These are phyloP conservation scores for Embidobia sp. DNA, from an alignment of 2,888 invertebrate genomes.

Conservation along the genomic window DNA sequence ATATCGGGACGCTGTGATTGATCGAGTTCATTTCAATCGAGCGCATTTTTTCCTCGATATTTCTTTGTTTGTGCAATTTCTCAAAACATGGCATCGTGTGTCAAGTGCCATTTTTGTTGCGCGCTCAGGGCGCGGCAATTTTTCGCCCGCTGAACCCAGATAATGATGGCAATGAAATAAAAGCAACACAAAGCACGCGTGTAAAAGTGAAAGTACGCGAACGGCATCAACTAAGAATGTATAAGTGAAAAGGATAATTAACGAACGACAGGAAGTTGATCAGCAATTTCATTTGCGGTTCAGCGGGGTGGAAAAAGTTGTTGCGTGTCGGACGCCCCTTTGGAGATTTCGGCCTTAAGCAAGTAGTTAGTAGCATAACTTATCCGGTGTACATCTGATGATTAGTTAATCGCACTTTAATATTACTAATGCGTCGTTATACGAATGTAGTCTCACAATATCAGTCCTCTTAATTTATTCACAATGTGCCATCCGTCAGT, in stretches of 20 bases:
- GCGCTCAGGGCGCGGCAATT: constrained; percentile 21
- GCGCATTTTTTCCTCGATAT: constrained; percentile 53
- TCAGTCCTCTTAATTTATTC: constrained; percentile 61
- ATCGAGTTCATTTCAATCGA: constrained; percentile 26
- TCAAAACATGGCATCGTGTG: constrained; percentile 42
- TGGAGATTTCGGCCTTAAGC: constrained; percentile 65
- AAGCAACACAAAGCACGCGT: too few relatives aligned
- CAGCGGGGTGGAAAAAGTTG: constrained; percentile 42
- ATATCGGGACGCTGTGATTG: constrained; percentile 37
- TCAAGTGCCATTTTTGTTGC: constrained; percentile 52
- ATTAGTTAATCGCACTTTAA: constrained; percentile 65
- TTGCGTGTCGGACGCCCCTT: constrained; percentile 62
- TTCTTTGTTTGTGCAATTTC: constrained; percentile 51
- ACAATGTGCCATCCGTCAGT: constrained; percentile 53
- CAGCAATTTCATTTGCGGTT: constrained; percentile 53
- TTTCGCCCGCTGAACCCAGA: constrained; percentile 14
- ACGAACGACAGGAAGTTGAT: constrained; percentile 32
- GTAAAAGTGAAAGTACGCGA: too few relatives aligned
- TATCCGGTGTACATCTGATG: constrained; percentile 63
- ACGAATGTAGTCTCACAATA: constrained; percentile 62
- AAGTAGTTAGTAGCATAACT: constrained; percentile 63
- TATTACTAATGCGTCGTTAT: constrained; percentile 65
- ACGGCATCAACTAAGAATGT: constrained; percentile 29
- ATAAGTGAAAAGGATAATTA: constrained; percentile 40
- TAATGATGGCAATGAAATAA: not conserved